Evolutionary conservation across 2,797 vertebrate genomes (phyloP).

Genomic region (Pelobates cultripes): DNA sequence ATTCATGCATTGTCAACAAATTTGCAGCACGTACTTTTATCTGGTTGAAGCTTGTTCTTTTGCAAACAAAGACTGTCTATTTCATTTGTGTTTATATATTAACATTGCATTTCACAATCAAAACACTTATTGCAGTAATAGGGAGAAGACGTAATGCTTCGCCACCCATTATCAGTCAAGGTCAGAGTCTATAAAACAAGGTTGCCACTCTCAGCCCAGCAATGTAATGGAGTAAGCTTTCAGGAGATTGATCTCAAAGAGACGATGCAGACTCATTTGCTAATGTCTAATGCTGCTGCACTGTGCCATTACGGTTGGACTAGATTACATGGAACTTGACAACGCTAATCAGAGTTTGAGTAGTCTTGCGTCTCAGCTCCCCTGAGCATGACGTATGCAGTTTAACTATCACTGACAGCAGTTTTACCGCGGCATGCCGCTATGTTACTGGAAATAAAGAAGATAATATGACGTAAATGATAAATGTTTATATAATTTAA

Average conservation of each 20-base stretch:
- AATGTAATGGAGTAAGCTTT: constrained; percentile 44
- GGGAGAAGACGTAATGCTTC: background rate
- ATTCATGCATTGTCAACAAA: background rate
- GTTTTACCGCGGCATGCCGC: background rate
- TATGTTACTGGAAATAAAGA: constrained; percentile 1
- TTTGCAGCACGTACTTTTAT: background rate
- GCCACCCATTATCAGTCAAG: constrained; percentile 26
- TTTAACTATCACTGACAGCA: constrained; percentile 33
- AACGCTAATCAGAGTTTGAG: constrained; percentile 45
- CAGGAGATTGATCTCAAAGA: constrained; percentile 38
- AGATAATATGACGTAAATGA: background rate
- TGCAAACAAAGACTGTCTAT: background rate
- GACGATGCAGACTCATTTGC: constrained; percentile 25
- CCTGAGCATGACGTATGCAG: constrained; percentile 41
- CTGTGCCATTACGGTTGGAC: constrained; percentile 40
- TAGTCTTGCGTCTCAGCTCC: constrained; percentile 26
- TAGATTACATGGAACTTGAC: constrained; percentile 23
- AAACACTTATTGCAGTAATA: background rate
- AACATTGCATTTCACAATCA: constrained; percentile 1
- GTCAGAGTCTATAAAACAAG: constrained; percentile 31
- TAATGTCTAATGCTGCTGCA: constrained; percentile 33
- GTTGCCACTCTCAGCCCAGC: constrained; percentile 28
- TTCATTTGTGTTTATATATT: background rate
- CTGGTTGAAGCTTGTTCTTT: background rate
- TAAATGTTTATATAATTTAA: background rate